These are phyloP conservation scores for Accipiter cooperii DNA, from an alignment of 2,113 vertebrate genomes.

Conservation along the genomic window DNA sequence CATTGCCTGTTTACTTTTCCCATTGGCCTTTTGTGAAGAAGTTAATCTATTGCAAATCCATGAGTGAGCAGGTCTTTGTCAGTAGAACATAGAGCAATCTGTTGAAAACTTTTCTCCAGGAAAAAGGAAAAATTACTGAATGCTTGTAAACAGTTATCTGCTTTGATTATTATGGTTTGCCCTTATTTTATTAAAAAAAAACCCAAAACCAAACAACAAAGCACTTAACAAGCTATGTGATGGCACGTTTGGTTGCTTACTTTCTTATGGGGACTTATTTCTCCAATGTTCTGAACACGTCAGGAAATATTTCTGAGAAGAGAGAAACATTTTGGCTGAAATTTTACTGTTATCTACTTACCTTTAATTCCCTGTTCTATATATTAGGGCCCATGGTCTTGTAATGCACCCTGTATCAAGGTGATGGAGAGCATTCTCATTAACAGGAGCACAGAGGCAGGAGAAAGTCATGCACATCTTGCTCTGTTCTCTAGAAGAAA, in stretches of 20 bases:
- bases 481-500: neutral
- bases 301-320: neutral
- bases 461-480: neutral
- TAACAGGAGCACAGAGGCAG: neutral
- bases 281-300: neutral
- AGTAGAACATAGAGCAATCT: neutral
- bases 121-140: neutral
- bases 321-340: neutral
- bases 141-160: neutral
- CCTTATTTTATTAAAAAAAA: neutral
- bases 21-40: neutral
- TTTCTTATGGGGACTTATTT: neutral
- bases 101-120: neutral
- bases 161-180: neutral
- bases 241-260: neutral
- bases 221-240: neutral
- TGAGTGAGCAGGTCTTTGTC: neutral
- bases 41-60: neutral
- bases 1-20: neutral
- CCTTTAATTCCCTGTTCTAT: neutral
- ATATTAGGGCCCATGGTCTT: neutral
- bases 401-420: neutral
- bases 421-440: neutral
- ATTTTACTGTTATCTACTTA: neutral
- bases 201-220: no score